Evolutionary conservation across 2,888 invertebrate genomes (phyloP), one percentile per base, ranked within the genome.

Genomic region (Parnassius mnemosyne): DNA sequence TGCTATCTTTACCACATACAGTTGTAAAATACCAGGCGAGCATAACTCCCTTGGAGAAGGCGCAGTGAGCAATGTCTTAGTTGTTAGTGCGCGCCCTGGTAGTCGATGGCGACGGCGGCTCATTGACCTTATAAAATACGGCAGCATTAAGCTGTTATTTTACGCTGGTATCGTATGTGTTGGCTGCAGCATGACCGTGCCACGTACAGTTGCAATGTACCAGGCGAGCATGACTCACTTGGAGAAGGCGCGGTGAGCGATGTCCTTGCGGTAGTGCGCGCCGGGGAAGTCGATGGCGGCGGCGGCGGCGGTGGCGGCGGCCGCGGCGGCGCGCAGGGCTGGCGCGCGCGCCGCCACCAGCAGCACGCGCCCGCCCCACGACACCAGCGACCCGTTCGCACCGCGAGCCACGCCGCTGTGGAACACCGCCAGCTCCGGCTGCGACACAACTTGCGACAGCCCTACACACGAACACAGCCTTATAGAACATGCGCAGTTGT

Each of bases 331-430:
- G 0, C 94, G 92, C 52, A 98, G 90, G 20, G 95, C 93, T 0
- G 92, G 83, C 0, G 95, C 95, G 52, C 95, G 78, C 2, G 95
- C 94, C 41, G 97, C 95, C 41, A 95, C 75, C 64, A 95, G 94
- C 56, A 99, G 85, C n/a, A 99, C 98, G 70, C 99, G 93, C 0
- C 99, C 99, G 16, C 96, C 96, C 80, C 95, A 96, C 34, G 98
- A 97, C 43, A 97, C 92, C 53, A 95, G 84, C 53, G 94, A 90
- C 10, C 93, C 94, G 61, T 92, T 87, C 0, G 89, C 81, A 66
- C 94, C 93, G 43, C 93, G 80, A 0, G 93, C 85, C 7, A 97
- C 96, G 3, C 98, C 98, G 78, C 97, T 97, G 81, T 98, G 98
- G 86, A 98, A 98, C 65, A 96, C 92, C 43, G 93, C 83, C 65